Evolutionary conservation across 2,888 invertebrate species (phyloP), one percentile per base, ranked within the genome.

Genomic region (Balanococcus diminutus): DNA sequence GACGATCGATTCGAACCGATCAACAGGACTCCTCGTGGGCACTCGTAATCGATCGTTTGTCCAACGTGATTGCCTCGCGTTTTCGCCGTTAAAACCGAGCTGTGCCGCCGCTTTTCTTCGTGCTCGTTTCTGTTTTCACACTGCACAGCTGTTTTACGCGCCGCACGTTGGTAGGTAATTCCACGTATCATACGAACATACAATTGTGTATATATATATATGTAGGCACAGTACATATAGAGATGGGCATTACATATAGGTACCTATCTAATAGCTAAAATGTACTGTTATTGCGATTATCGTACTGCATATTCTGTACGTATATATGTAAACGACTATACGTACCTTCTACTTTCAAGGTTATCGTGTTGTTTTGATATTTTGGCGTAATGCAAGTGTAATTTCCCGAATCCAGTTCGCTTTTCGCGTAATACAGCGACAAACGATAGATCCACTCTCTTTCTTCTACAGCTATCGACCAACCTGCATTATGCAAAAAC

Each of bases 321-420:
- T n/a, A n/a, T n/a, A n/a, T n/a, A n/a, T n/a, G n/a, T n/a, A n/a
- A n/a, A n/a, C n/a, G n/a, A n/a, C n/a, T n/a, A n/a, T n/a, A 91
- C 92, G 92, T 91, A 95, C 95, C 96, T 91, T 94, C 93, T 90
- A 96, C 95, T 90, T 92, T 92, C 88, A 95, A 91, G 87, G 91
- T 90, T 88, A 95, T 91, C 85, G 94, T 94, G 90, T 95, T 95
- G 84, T 95, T 95, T 88, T 94, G 93, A 51, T 96, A 96, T 86
- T 93, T 92, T 5, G 96, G 95, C 0, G 96, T 94, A 5, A 96
- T 94, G 90, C 96, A 96, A 0, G 96, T 96, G 90, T 94, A 96
- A 87, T 94, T 93, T 86, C 96, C 96, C 46, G 95, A 94, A 91
- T 96, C 96, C 86, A 95, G 94, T 39, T 72, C 72, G n/a, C 93